These are phyloP conservation scores for Oscheius sp. DNA, from an alignment of 2,888 invertebrate species.

Conservation along the genomic window DNA sequence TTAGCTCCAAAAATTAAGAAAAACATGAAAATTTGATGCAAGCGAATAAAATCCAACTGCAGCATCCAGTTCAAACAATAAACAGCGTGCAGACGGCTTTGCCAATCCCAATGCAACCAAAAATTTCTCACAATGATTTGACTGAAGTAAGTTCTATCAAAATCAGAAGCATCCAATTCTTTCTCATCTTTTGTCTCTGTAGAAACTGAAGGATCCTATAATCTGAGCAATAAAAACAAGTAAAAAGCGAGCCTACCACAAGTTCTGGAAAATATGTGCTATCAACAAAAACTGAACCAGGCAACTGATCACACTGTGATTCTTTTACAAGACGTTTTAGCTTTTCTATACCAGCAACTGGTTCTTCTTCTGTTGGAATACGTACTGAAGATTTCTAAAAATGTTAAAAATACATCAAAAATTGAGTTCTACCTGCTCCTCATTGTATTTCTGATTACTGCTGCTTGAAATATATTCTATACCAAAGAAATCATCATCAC, in stretches of 20 bases:
- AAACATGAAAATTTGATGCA: too few relatives aligned
- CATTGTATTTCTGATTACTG: neutral
- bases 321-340: too few relatives aligned
- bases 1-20: too few relatives aligned
- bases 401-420: neutral
- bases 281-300: constrained; percentile 31
- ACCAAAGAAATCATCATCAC: constrained; percentile 35
- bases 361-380: neutral
- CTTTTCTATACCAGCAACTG: neutral
- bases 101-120: too few relatives aligned
- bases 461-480: constrained; percentile 24
- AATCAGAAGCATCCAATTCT: too few relatives aligned
- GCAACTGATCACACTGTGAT: neutral
- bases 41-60: too few relatives aligned
- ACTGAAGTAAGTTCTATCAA: too few relatives aligned
- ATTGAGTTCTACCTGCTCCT: neutral
- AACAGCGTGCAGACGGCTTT: too few relatives aligned
- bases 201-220: constrained; percentile 1
- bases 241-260: neutral
- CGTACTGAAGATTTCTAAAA: neutral
- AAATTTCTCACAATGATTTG: too few relatives aligned
- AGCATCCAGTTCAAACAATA: too few relatives aligned
- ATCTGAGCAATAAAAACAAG: neutral
- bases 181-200: neutral
- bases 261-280: constrained; percentile 30